phyloP scores from a whole-genome alignment of 2,113 vertebrate species.

The Melanocharis versteri region DNA sequence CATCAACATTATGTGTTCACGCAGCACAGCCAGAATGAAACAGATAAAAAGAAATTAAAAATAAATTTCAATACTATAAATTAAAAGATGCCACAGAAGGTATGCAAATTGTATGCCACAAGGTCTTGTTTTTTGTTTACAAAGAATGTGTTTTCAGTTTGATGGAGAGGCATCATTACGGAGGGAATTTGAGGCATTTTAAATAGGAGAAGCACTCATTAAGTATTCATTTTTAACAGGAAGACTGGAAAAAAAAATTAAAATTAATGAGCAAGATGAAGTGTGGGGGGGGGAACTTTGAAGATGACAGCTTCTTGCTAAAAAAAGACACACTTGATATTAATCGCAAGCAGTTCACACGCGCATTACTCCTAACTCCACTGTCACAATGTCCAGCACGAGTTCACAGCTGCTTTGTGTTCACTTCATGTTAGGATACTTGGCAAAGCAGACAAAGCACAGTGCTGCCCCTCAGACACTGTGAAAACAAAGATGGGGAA shows the following conservation, averaged over 20 bases:
- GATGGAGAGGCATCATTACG: conserved; percentile 67
- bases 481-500: background rate
- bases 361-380: background rate
- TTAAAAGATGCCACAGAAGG: conserved; percentile 64
- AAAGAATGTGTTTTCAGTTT: conserved; percentile 51
- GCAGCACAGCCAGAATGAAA: conserved; percentile 74
- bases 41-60: conserved; percentile 58
- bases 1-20: conserved; percentile 29
- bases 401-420: background rate
- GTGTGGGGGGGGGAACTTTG: background rate
- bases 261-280: conserved; percentile 69
- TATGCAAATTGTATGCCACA: conserved; percentile 52
- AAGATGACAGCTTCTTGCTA: conserved; percentile 58
- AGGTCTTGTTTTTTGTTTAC: conserved; percentile 64
- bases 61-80: conserved; percentile 54
- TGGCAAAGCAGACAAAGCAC: background rate
- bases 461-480: background rate
- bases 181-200: conserved; percentile 64
- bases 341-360: conserved; percentile 38
- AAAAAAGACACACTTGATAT: conserved; percentile 45
- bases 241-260: conserved; percentile 54
- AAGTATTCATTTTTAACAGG: conserved; percentile 69
- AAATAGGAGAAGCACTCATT: conserved; percentile 62
- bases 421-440: background rate
- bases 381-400: background rate